phyloP scores from a whole-genome alignment of 2,888 invertebrate genomes.

The Biston betularia region DNA sequence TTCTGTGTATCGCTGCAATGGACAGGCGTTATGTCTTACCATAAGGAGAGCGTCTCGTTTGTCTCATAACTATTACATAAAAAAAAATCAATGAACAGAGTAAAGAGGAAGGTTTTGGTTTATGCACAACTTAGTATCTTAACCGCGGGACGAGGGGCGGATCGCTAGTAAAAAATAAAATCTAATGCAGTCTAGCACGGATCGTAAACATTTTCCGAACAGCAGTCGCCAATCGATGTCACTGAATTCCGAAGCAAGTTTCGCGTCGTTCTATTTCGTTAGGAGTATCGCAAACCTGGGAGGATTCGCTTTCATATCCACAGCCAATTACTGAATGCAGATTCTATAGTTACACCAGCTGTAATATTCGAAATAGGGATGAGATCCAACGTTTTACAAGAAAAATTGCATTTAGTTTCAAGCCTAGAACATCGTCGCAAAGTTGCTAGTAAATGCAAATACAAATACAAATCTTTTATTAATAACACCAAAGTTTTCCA shows the following conservation, averaged over 20 bases:
- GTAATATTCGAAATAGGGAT: constrained; percentile 9
- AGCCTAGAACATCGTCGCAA: no score
- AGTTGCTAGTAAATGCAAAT: no score
- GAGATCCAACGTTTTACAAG: background rate
- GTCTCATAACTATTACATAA: no score
- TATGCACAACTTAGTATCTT: background rate
- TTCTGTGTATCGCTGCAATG: no score
- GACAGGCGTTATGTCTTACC: no score
- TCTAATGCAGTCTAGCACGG: background rate
- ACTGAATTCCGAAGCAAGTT: background rate
- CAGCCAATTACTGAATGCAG: constrained; percentile 42
- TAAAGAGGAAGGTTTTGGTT: no score
- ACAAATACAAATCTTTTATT: no score
- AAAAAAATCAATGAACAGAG: no score
- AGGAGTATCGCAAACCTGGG: background rate
- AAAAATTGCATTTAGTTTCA: background rate
- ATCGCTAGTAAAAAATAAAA: background rate
- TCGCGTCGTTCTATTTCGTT: constrained; percentile 10
- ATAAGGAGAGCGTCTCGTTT: no score
- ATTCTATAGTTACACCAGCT: constrained; percentile 26
- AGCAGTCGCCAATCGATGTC: background rate
- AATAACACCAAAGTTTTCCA: no score
- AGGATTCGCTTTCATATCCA: constrained; percentile 4
- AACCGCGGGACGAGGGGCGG: no score
- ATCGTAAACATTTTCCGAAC: background rate